phyloP scores from a whole-genome alignment of 2,113 vertebrate genomes.

The Pimephales promelas region DNA sequence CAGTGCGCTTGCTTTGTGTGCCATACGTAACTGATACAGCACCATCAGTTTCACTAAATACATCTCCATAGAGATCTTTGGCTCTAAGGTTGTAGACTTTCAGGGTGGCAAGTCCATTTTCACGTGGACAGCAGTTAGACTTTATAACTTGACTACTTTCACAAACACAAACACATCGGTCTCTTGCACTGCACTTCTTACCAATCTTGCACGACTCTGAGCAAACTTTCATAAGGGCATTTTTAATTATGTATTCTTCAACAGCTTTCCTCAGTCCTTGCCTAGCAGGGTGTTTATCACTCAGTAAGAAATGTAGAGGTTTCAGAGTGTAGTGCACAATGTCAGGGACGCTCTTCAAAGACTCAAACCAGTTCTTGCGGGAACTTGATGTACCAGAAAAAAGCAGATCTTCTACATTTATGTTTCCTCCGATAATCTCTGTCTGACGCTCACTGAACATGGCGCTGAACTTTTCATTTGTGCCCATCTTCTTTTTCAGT shows the following conservation, averaged over 20 bases:
- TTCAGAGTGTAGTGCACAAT: constrained; percentile 69
- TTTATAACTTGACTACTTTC: constrained; percentile 19
- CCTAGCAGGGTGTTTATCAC: constrained; percentile 8
- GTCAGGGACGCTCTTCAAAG: constrained; percentile 60
- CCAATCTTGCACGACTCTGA: constrained; percentile 63
- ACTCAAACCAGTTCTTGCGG: constrained; percentile 49
- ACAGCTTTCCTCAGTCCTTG: constrained; percentile 66
- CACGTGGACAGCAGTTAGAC: constrained; percentile 75
- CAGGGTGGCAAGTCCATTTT: constrained; percentile 70
- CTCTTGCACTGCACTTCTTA: constrained; percentile 16
- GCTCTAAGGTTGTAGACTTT: constrained; percentile 63
- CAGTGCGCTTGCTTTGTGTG: constrained; percentile 11
- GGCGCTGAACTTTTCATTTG: constrained; percentile 48
- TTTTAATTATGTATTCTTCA: constrained; percentile 71
- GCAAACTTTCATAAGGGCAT: constrained; percentile 70
- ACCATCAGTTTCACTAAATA: constrained; percentile 38
- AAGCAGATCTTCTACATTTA: constrained; percentile 42
- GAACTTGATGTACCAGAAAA: constrained; percentile 38
- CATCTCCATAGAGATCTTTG: constrained; percentile 67
- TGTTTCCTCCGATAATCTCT: constrained; percentile 56
- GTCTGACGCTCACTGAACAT: constrained; percentile 59
- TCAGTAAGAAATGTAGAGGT: constrained; percentile 70
- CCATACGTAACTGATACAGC: constrained; percentile 67
- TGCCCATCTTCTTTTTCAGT: constrained; percentile 19
- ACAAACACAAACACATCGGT: constrained; percentile 76